Evolutionary conservation across 35 echinoderm and acorn worm species (phyloP).

Genomic region (Heliocidaris erythrogramma): DNA sequence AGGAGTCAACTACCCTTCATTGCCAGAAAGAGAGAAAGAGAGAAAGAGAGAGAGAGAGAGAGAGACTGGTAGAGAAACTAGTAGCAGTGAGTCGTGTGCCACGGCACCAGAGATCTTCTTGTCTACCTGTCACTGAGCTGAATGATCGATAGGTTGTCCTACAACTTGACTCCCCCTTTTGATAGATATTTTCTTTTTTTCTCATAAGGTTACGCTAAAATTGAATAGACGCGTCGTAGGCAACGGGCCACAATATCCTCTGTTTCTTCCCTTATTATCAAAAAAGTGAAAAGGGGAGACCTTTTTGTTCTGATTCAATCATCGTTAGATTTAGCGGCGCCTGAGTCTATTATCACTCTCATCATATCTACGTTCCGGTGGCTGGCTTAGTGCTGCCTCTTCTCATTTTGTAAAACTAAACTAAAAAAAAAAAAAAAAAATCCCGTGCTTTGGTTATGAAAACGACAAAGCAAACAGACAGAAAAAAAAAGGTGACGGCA

Average conservation of each 20-base stretch:
- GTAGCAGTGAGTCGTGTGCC: not conserved
- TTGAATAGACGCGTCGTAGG: conserved; percentile 13
- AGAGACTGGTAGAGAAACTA: not conserved
- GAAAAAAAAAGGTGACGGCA: conserved; percentile 29
- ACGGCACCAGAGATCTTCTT: not conserved
- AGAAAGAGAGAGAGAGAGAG: not conserved
- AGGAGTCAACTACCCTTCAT: not conserved
- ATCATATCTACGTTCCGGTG: conserved; percentile 48
- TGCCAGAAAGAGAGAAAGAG: not conserved
- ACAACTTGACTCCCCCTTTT: conserved; percentile 35
- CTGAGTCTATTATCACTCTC: conserved; percentile 20
- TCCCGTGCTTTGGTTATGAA: conserved; percentile 17
- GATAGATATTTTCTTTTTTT: not conserved
- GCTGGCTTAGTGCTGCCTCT: conserved; percentile 31
- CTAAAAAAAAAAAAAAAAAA: not conserved
- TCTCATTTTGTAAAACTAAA: not conserved
- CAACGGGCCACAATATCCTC: conserved; percentile 36
- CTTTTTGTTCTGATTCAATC: conserved; percentile 51
- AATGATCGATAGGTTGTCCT: not conserved
- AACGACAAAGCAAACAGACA: conserved; percentile 43
- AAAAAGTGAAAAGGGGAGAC: not conserved
- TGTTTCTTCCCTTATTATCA: conserved; percentile 28
- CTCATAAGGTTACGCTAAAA: conserved; percentile 22
- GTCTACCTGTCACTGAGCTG: conserved; percentile 8
- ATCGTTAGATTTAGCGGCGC: conserved; percentile 34